phyloP scores from a whole-genome alignment of 2,888 invertebrate species.

The Tridacna gigas region DNA sequence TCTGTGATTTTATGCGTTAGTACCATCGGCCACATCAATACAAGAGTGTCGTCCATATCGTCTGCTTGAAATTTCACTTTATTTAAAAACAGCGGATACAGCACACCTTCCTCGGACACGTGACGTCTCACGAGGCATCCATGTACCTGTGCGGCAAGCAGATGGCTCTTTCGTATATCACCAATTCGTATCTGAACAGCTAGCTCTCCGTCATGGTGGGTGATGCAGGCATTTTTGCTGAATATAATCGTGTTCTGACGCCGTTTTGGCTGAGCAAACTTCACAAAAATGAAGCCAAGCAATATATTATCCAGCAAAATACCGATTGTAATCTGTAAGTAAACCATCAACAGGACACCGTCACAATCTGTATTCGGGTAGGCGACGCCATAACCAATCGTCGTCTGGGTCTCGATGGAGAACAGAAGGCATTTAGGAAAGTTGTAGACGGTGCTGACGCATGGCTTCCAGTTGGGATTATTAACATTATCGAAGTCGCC shows the following conservation, averaged over 20 bases:
- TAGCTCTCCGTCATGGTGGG: conserved; percentile 85
- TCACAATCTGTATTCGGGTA: conserved; percentile 96
- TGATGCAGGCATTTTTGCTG: conserved; percentile 95
- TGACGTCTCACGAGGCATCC: conserved; percentile 74
- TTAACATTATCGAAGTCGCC: conserved; percentile 82
- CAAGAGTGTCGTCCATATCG: conserved; percentile 92
- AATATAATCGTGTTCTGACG: conserved; percentile 95
- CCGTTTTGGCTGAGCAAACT: conserved; percentile 97
- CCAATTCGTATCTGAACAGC: conserved; percentile 82
- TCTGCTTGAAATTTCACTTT: conserved; percentile 96
- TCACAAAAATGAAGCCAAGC: conserved; percentile 94
- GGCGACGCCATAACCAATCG: conserved; percentile 95
- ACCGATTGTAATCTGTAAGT: conserved; percentile 96
- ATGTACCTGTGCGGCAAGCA: conserved; percentile 88
- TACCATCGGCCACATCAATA: conserved; percentile 99
- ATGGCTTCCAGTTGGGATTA: conserved; percentile 82
- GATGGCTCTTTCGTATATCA: conserved; percentile 82
- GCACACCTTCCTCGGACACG: conserved; percentile 73
- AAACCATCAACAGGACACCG: conserved; percentile 94
- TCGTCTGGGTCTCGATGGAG: conserved; percentile 98
- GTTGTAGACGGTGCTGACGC: conserved; percentile 90
- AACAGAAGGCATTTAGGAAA: conserved; percentile 97
- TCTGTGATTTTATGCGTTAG: conserved; percentile 97
- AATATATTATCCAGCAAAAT: conserved; percentile 89
- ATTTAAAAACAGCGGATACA: conserved; percentile 90